Conservation (phyloP, 2,888 invertebrate species). For the Ceriagrion tenellum region DNA sequence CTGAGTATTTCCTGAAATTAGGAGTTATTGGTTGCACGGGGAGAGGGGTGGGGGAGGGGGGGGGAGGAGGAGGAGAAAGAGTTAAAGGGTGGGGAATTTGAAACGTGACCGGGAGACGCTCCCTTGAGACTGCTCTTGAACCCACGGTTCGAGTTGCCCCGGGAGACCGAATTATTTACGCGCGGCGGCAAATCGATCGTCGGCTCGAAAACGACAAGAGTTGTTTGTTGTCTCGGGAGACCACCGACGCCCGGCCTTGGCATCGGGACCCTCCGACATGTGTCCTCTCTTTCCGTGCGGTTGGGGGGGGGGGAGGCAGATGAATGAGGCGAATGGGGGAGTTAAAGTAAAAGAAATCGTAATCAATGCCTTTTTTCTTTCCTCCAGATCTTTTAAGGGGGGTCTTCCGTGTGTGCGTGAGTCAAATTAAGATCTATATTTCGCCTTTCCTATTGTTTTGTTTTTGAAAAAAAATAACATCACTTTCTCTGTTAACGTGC, state of each 20-base stretch:
- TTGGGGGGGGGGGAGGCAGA: no score
- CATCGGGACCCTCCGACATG: background rate
- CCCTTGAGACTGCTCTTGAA: slow-evolving; percentile 2
- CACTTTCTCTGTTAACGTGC: no score
- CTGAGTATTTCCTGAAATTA: no score
- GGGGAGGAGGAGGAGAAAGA: background rate
- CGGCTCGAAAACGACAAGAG: background rate
- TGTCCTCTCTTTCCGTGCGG: background rate
- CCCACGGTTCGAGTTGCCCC: slow-evolving; percentile 3
- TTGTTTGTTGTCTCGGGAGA: slow-evolving; percentile 31
- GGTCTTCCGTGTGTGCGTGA: no score
- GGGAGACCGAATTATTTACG: slow-evolving; percentile 39
- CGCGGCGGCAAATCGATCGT: background rate
- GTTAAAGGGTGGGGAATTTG: background rate
- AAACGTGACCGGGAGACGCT: background rate
- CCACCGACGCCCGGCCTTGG: background rate
- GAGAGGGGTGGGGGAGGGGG: background rate
- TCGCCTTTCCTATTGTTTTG: no score
- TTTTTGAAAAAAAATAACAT: no score
- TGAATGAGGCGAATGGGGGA: no score
- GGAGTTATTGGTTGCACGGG: background rate
- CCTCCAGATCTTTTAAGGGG: background rate
- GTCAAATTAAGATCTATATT: no score
- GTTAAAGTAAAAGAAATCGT: background rate
- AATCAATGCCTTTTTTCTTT: background rate